A percentile compares a stretch with the other conserved stretches of the same genome.
Evolutionary conservation across 2,797 vertebrate genomes (phyloP).

Genomic region (Notamacropus eugenii): DNA sequence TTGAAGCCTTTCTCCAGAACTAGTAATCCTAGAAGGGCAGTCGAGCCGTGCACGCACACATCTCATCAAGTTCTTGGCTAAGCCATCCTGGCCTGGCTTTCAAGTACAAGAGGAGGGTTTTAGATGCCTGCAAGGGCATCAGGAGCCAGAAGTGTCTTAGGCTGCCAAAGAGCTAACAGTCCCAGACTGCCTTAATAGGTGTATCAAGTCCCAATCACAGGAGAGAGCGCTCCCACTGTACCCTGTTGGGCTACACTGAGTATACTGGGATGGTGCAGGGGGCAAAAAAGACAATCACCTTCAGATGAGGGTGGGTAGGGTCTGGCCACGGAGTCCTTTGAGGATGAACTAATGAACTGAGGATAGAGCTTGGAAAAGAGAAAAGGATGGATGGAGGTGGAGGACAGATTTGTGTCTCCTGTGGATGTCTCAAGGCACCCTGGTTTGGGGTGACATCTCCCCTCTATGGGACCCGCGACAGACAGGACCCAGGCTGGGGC

Average conservation of each 20-base stretch:
- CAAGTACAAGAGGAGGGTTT: constrained; percentile 51
- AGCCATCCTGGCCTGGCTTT: constrained; percentile 49
- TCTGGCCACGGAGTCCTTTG: constrained; percentile 49
- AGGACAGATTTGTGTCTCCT: background rate
- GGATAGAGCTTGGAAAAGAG: constrained; percentile 32
- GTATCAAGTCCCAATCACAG: constrained; percentile 36
- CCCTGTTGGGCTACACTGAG: constrained; percentile 35
- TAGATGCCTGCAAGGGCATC: constrained; percentile 61
- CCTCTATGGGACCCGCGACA: too few species aligned
- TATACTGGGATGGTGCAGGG: constrained; percentile 43
- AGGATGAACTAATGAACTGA: constrained; percentile 29
- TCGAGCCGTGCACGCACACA: constrained; percentile 36
- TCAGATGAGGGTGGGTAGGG: background rate
- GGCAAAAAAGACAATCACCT: background rate
- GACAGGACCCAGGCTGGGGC: background rate
- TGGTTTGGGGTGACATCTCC: background rate
- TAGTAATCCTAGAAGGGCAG: constrained; percentile 72
- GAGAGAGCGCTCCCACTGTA: constrained; percentile 50
- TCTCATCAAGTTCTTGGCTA: constrained; percentile 60
- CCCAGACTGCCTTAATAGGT: constrained; percentile 52
- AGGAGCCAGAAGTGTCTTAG: constrained; percentile 50
- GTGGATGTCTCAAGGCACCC: background rate
- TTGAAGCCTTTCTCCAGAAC: constrained; percentile 67
- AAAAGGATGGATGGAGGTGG: constrained; percentile 5
- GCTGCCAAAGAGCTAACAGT: constrained; percentile 68